Evolutionary conservation across 2,113 vertebrate species (phyloP).

Genomic region (Sceloporus tristichus): DNA sequence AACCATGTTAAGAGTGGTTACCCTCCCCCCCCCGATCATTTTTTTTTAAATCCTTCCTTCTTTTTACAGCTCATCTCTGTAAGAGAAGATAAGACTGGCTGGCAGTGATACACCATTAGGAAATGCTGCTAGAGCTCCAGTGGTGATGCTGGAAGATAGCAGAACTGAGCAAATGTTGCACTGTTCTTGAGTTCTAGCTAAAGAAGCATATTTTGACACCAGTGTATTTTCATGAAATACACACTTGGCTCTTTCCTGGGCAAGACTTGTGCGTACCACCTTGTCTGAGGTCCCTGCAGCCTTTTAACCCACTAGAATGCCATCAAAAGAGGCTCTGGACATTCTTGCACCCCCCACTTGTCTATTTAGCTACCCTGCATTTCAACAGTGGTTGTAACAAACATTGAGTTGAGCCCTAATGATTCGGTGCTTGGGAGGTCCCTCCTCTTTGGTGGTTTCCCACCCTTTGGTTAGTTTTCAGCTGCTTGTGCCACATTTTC

Average conservation of each 20-base stretch:
- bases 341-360: not conserved
- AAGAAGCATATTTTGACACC: conserved; percentile 37
- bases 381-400: not conserved
- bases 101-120: conserved; percentile 11
- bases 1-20: too few relatives aligned
- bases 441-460: not conserved
- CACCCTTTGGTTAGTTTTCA: not conserved
- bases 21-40: not conserved
- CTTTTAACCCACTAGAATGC: not conserved
- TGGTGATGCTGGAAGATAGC: conserved; percentile 62
- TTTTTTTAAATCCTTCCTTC: not conserved
- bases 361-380: not conserved
- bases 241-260: not conserved
- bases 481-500: not conserved
- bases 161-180: conserved; percentile 35
- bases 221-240: conserved; percentile 5
- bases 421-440: not conserved
- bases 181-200: conserved; percentile 45
- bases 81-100: accelerated
- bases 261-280: not conserved
- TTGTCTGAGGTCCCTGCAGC: not conserved
- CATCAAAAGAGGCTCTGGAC: not conserved
- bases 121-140: conserved; percentile 53
- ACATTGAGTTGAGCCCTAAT: not conserved
- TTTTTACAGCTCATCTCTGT: not conserved